These are phyloP conservation scores for Rhagonycha lutea DNA, from an alignment of 2,888 invertebrate genomes.

Conservation along the genomic window DNA sequence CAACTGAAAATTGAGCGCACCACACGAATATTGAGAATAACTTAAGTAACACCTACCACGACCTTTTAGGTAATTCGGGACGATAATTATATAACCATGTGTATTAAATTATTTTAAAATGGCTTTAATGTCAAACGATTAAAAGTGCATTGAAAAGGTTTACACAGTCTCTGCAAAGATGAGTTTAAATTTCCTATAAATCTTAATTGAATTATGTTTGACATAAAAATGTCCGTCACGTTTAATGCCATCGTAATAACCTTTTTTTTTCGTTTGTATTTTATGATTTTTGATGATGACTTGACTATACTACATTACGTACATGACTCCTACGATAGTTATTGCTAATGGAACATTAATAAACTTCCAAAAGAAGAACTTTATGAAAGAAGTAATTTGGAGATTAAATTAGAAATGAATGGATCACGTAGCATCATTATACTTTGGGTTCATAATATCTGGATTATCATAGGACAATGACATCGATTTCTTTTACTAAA, in stretches of 20 bases:
- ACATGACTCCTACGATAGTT: background rate
- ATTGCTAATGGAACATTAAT: background rate
- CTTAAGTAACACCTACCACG: slow-evolving; percentile 44
- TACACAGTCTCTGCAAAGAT: background rate
- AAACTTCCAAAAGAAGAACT: background rate
- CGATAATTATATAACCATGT: slow-evolving; percentile 40
- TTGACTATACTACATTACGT: background rate
- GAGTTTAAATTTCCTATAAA: background rate
- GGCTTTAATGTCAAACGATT: background rate
- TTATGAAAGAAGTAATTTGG: background rate
- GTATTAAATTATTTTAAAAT: slow-evolving; percentile 2
- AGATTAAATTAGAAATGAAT: background rate
- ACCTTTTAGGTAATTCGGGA: slow-evolving; percentile 46
- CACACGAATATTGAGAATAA: slow-evolving; percentile 37
- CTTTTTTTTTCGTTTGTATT: background rate
- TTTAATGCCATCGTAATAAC: background rate
- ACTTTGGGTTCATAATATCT: background rate
- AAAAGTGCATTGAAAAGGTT: background rate
- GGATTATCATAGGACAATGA: background rate
- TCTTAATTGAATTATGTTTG: background rate
- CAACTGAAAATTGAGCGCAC: slow-evolving; percentile 40
- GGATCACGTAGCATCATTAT: background rate
- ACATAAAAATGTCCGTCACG: background rate
- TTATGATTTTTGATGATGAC: background rate
- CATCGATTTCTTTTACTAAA: background rate